phyloP scores from a whole-genome alignment of 53 echinoderm and acorn worm genomes.

The Patiria pectinifera region DNA sequence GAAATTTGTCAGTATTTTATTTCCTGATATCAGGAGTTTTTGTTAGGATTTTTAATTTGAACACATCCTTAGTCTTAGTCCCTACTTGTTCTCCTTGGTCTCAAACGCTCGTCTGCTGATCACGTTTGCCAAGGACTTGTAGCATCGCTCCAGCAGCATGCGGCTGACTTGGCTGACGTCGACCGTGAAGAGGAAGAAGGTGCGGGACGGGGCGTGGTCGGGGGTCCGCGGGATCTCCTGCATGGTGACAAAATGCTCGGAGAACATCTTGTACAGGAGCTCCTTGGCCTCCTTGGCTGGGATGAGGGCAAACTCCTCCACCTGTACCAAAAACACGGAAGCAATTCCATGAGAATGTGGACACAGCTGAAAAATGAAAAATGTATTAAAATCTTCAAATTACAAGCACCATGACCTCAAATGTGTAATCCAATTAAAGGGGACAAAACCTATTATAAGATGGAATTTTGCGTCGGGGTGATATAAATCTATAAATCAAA shows the following conservation, averaged over 20 bases:
- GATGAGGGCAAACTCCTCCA: slow-evolving; percentile 95
- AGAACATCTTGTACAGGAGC: slow-evolving; percentile 94
- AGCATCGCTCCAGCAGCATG: slow-evolving; percentile 84
- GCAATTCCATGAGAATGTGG: too few relatives aligned
- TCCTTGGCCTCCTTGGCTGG: slow-evolving; percentile 99
- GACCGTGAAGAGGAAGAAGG: slow-evolving; percentile 93
- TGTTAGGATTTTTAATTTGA: too few relatives aligned
- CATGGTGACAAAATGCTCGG: slow-evolving; percentile 85
- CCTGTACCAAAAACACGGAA: slow-evolving; percentile 36
- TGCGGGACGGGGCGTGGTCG: slow-evolving; percentile 96
- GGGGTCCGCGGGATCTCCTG: slow-evolving; percentile 96
- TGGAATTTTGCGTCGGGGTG: too few relatives aligned
- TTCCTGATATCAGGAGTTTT: too few relatives aligned
- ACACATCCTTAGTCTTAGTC: not conserved
- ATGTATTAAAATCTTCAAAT: too few relatives aligned
- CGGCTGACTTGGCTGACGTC: slow-evolving; percentile 77
- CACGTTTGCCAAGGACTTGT: slow-evolving; percentile 87
- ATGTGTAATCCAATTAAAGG: too few relatives aligned
- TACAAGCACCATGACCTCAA: too few relatives aligned
- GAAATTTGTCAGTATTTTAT: too few relatives aligned
- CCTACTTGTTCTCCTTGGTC: slow-evolving; percentile 92
- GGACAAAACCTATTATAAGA: too few relatives aligned
- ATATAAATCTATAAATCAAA: too few relatives aligned
- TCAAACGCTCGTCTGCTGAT: slow-evolving; percentile 85
- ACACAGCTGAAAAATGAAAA: too few relatives aligned